Evolutionary conservation across 2,888 invertebrate genomes (phyloP), one percentile per base, ranked within the genome.

Genomic region (Aleiodes leptofemur): DNA sequence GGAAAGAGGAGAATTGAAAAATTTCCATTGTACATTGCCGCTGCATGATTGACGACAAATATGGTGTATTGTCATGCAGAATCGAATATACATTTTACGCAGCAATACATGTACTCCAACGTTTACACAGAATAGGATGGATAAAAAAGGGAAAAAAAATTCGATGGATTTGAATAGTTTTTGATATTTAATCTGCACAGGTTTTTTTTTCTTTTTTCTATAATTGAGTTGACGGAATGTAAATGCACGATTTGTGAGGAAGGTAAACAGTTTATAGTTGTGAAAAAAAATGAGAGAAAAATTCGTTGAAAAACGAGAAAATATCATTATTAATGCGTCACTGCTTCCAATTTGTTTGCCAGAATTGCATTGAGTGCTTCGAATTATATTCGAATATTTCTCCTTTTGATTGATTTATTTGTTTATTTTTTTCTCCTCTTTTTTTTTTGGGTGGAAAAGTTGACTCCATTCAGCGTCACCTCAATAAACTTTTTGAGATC

Each of bases 41-140:
- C 59, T 59, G n/a, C 59, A 59, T 59, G 59, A 59, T 59, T 59
- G 59, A 59, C 59, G 59, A 59, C 34, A 38, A 59, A 59, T 59
- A 59, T 34, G 34, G 59, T 59, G 59, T 59, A 59, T 59, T 59
- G 59, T 59, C 59, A 59, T 59, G 59, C 34, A 59, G 59, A 59
- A 59, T 59, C 59, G 14, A 59, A 59, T 59, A 14, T 59, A 59
- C 59, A 59, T 59, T 59, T 59, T 59, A 59, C 59, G 59, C 34
- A 59, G 31, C 59, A 31, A 34, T 59, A 38, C 59, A n/a, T 31
- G 34, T 31, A 59, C 59, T 59, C 8, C 43, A 14, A 38, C 34
- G 59, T 59, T 59, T 59, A 38, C 59, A 59, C 34, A 38, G n/a
- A 31, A 34, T 38, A 4, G 14, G 34, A 59, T 34, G 34, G 14